Evolutionary conservation across 2,113 vertebrate species (phyloP), one percentile per base, ranked within the genome.

Genomic region (Scalopus aquaticus): DNA sequence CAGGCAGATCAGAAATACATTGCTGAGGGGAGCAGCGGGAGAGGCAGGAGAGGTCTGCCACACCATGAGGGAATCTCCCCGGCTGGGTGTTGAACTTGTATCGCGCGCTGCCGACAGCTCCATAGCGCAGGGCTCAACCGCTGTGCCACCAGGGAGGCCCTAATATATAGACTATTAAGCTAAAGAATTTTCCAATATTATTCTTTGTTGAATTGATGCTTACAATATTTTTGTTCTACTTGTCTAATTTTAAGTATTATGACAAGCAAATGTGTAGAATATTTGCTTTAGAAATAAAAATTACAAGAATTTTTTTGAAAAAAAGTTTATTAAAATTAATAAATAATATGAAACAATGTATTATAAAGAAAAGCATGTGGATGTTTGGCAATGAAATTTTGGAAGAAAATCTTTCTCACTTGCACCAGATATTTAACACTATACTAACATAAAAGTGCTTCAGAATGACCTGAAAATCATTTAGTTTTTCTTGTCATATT

Each of bases 311-410:
- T 88, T 93, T 79, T 46, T 77, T 60, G 20, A 58, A 96, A 94
- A 84, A 62, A 70, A 19, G 54, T 65, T n/a, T 62, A 28, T 65
- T 51, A 92, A 82, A 58, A 16, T 78, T 28, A 19, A 46, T 80
- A 54, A 77, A 11, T 49, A 82, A 35, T 35, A 39, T 44, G n/a
- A 93, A 84, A 19, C 6, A 26, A 2, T 78, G 22, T 85, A 60
- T 39, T 62, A 92, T 56, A 72, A 67, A 72, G 24, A 51, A 67
- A 37, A 95, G 22, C 11, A 76, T 85, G 12, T 70, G 9, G 9
- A 74, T 78, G 20, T 78, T 82, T 94, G 56, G 22, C 80, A 91
- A 60, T 88, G 26, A 96, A 81, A 84, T 58, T 91, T 87, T 24
- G 32, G 1, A 72, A 58, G 46, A 76, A 85, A 54, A 81, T 3